Evolutionary conservation across 2,113 vertebrate genomes (phyloP).

Genomic region (Jacana jacana): DNA sequence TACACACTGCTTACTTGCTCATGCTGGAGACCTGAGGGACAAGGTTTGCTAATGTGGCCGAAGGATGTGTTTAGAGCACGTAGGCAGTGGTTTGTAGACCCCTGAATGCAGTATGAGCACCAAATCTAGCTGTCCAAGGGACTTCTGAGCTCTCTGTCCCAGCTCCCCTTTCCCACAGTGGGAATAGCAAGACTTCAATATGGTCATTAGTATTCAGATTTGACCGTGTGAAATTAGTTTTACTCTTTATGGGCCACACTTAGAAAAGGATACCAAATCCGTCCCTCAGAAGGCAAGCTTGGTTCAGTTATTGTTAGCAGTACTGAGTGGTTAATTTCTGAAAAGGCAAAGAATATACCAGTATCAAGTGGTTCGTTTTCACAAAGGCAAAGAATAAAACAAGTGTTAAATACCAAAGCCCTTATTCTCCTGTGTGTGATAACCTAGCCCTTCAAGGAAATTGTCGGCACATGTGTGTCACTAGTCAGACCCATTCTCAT

Average conservation of each 20-base stretch:
- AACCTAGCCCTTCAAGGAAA: constrained; percentile 11
- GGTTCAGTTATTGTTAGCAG: not conserved
- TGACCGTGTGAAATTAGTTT: not conserved
- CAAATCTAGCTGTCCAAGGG: not conserved
- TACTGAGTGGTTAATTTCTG: not conserved
- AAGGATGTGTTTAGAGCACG: not conserved
- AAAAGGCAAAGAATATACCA: not conserved
- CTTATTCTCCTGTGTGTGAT: not conserved
- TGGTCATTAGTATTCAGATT: not conserved
- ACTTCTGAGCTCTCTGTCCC: not conserved
- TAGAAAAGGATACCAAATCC: not conserved
- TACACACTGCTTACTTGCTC: not conserved
- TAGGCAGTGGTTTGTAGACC: not conserved
- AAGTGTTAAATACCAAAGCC: not conserved
- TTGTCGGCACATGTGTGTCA: not conserved
- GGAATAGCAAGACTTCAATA: not conserved
- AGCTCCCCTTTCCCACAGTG: not conserved
- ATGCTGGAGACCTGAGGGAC: not conserved
- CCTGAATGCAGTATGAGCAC: not conserved
- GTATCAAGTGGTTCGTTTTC: not conserved
- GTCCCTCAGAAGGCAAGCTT: not conserved
- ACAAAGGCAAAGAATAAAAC: not conserved
- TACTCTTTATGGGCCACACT: not conserved
- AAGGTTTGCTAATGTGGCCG: not conserved
- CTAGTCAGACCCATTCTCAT: not conserved